Evolutionary conservation across 2,888 invertebrate genomes (phyloP), one percentile per base, ranked within the genome.

Genomic region (Pyralis farinalis): DNA sequence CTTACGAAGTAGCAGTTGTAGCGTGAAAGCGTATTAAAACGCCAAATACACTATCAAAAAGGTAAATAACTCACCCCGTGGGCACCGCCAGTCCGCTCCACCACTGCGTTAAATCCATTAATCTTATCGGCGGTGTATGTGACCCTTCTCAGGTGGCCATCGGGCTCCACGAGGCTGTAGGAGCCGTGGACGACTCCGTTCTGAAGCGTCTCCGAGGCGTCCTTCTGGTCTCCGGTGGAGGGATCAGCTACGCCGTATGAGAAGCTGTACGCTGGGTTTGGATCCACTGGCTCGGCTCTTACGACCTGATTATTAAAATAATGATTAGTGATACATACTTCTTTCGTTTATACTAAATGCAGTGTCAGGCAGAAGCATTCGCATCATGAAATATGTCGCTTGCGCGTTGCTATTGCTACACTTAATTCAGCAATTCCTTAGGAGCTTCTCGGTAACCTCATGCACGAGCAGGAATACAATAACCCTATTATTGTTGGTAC

Each of bases 91-190:
- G 86, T 79, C 60, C 90, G 79, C 53, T 90, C 88, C 1, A 90
- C 90, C 4, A 89, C 90, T 4, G 90, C 90, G 51, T 90, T 90
- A 71, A 90, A 90, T 0, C 90, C 90, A 53, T 90, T 88, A 43
- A 89, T 55, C 36, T 89, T 83, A 53, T 90, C 90, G 0, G 90
- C 90, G n/a, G 90, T 90, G 69, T 90, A 90, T 8, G 90, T 88
- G 34, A 90, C 90, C 49, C 81, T 72, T 30, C 90, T 64, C 0
- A 90, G 47, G 55, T 90, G 88, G 27, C 90, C 90, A 49, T 90
- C 90, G 1, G 90, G 90, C 44, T 90, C 90, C 21, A 89, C 88
- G 44, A 90, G 70, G 60, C 90, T 90, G 71, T 90, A 90, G 8
- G 84, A 82, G 46, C 90, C 90, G 58, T 90, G 90, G 10, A 90